Base-by-base conservation (phyloP, 1,140 invertebrate species). In the Maconellicoccus hirsutus region DNA sequence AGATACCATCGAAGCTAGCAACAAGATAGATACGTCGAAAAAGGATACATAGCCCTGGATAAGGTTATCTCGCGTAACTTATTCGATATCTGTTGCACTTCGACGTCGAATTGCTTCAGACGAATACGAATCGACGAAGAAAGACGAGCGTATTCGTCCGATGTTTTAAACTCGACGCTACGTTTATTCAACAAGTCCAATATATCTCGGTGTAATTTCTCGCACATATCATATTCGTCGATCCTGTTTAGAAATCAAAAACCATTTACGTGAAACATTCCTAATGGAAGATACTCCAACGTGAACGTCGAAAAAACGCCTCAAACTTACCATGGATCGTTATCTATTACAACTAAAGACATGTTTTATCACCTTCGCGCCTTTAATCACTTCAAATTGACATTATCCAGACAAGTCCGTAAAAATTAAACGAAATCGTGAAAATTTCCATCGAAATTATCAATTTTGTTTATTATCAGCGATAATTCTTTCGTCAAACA, bases 201-300 rank as follows among this genome's bases (percentile, higher is more conserved):
- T 59, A 89, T 84, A 73, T 86, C 83, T 71, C 86, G 81, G 72
- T 82, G 82, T 1, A 88, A 75, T 70, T 83, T 83, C 75, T 87
- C 85, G 75, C 86, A 88, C 0, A 84, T 82, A 73, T 88, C 86
- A 77, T 87, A 82, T 75, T 88, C 86, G 0, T 80, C 76, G 2
- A 87, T 78, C 87, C 87, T 87, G 72, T 71, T 23, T 2, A 23
- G 25, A 25, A 23, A 23, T 3, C 4, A 23, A 16, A 69, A 7
- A 7, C 10, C 26, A 22, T 25, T 23, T 16, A 12, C 21, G 7
- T 8, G 21, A 12, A 63, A 21, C 21, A 63, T 8, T 16, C 10
- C 10, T 63, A 16, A 63, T 12, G 21, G 7, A 63, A 8, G 12
- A 63, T 16, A 16, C 21, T 16, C 10, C 7, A 63, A 63, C 21